phyloP scores from a whole-genome alignment of 2,888 invertebrate species.

The Eristalis tenax region DNA sequence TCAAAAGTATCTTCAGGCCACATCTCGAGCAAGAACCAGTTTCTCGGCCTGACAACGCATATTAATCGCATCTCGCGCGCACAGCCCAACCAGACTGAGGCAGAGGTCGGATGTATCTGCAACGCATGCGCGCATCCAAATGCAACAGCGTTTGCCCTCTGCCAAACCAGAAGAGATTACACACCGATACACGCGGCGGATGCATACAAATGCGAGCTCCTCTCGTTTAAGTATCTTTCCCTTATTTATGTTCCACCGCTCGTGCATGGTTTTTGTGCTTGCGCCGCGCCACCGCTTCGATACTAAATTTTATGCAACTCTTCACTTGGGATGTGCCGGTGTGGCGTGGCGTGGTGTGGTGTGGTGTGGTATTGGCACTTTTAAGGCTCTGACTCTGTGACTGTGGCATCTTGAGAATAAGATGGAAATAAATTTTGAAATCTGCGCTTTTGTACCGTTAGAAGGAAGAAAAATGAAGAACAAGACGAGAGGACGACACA shows the following conservation, averaged over 20 bases:
- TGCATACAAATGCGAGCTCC: conserved; percentile 42
- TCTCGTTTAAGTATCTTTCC: background rate
- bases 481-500: background rate
- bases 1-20: conserved; percentile 21
- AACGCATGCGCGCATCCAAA: conserved; percentile 47
- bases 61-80: conserved; percentile 25
- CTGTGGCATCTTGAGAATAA: conserved; percentile 19
- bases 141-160: conserved; percentile 45
- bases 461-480: conserved; percentile 38
- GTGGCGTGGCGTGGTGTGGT: background rate
- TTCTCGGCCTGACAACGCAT: conserved; percentile 45
- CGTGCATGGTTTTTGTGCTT: background rate
- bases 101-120: conserved; percentile 6
- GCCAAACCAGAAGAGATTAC: background rate
- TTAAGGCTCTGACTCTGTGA: conserved; percentile 10
- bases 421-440: conserved; percentile 66
- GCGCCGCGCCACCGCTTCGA: background rate
- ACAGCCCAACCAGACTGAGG: background rate
- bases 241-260: conserved; percentile 2
- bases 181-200: conserved; percentile 28
- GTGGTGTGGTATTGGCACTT: conserved; percentile 47
- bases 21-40: conserved; percentile 44
- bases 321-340: conserved; percentile 6
- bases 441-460: conserved; percentile 63
- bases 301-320: conserved; percentile 53